Evolutionary conservation across 2,113 vertebrate species (phyloP).

Genomic region (Phycodurus eques): DNA sequence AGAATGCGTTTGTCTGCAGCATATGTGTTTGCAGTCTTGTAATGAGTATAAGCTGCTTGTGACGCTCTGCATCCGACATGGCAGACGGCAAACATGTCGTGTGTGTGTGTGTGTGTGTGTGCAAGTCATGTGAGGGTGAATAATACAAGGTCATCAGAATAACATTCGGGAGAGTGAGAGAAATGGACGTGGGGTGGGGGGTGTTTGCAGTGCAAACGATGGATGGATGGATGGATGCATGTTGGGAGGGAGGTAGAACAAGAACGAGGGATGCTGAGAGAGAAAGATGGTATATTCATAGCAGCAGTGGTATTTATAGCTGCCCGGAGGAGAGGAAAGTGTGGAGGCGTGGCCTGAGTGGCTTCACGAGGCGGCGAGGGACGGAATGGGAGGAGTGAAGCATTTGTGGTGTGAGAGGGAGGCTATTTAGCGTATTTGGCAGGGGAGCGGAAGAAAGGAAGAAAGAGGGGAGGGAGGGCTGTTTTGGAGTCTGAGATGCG

Average conservation of each 20-base stretch:
- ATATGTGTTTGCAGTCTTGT: background rate
- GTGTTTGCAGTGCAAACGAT: background rate
- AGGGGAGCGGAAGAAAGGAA: conserved; percentile 50
- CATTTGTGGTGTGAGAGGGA: conserved; percentile 39
- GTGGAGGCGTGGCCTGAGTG: conserved; percentile 64
- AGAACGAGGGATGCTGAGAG: conserved; percentile 65
- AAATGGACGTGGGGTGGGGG: conserved; percentile 7
- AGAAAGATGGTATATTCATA: conserved; percentile 77
- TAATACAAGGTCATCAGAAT: conserved; percentile 74
- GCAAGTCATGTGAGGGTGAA: conserved; percentile 41
- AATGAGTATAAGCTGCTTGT: conserved; percentile 1
- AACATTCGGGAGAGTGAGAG: conserved; percentile 40
- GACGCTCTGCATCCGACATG: conserved; percentile 34
- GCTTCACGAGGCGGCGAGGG: conserved; percentile 49
- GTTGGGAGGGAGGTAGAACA: conserved; percentile 21
- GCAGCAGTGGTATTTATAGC: conserved; percentile 79
- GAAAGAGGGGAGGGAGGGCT: conserved; percentile 46
- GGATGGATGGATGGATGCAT: conserved; percentile 37
- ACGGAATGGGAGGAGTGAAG: conserved; percentile 46
- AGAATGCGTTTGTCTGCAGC: background rate
- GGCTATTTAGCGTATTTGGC: conserved; percentile 59
- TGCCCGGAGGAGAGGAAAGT: conserved; percentile 68
- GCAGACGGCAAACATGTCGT: conserved; percentile 36
- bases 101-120: background rate
- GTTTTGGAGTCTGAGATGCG: conserved; percentile 56